phyloP scores from a whole-genome alignment of 1,140 invertebrate genomes.

The Halictus rubicundus region DNA sequence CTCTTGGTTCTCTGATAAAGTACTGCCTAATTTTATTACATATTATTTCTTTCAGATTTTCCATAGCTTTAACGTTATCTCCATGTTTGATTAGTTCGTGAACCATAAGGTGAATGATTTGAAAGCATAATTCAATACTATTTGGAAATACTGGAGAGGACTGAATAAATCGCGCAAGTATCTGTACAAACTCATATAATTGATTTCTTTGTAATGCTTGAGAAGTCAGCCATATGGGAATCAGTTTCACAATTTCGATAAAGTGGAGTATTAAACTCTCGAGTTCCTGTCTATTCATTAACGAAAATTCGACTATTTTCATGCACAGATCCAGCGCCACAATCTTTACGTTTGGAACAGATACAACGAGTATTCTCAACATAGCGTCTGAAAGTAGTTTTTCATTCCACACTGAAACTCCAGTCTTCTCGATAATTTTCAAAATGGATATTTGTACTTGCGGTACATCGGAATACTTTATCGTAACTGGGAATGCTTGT shows the following conservation, averaged over 20 bases:
- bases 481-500: conserved; percentile 62
- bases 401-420: conserved; percentile 65
- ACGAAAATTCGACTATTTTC: conserved; percentile 63
- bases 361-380: conserved; percentile 60
- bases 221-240: conserved; percentile 59
- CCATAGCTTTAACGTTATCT: neutral
- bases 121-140: conserved; percentile 61
- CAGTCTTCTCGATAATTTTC: conserved; percentile 71
- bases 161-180: conserved; percentile 53
- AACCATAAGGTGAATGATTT: conserved; percentile 61
- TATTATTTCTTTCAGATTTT: conserved; percentile 50
- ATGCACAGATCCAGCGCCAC: conserved; percentile 60
- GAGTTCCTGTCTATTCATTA: conserved; percentile 51
- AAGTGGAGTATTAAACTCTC: conserved; percentile 46
- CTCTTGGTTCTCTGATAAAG: conserved; percentile 63
- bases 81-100: conserved; percentile 42
- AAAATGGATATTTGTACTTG: conserved; percentile 68
- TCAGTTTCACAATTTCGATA: conserved; percentile 63
- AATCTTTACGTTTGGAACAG: conserved; percentile 66
- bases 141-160: conserved; percentile 28
- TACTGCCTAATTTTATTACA: conserved; percentile 69
- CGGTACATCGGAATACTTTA: conserved; percentile 58
- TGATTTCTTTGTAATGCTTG: conserved; percentile 34
- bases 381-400: conserved; percentile 60
- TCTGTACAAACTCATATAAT: conserved; percentile 39